These are phyloP conservation scores for Nomada goodeniana DNA, from an alignment of 2,888 invertebrate species.

Conservation along the genomic window DNA sequence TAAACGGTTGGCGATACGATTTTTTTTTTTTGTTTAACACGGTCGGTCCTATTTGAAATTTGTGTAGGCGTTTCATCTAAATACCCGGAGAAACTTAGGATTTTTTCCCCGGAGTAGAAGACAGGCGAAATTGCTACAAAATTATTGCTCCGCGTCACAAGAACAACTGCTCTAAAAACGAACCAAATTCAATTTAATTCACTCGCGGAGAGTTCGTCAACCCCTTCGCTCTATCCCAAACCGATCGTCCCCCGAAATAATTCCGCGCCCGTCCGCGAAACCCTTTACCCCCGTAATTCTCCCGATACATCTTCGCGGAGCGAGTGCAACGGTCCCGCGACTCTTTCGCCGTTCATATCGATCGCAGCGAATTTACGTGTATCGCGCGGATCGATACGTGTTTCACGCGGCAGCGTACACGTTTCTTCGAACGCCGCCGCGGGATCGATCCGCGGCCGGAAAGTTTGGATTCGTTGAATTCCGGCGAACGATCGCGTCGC, in stretches of 20 bases:
- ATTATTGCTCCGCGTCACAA: too few relatives aligned
- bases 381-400: constrained; percentile 41
- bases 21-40: too few relatives aligned
- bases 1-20: background rate
- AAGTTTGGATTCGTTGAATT: constrained; percentile 54
- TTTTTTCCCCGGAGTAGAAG: too few relatives aligned
- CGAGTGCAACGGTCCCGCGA: constrained; percentile 4
- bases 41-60: too few relatives aligned
- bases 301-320: background rate
- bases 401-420: constrained; percentile 44
- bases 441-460: constrained; percentile 44
- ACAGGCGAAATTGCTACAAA: too few relatives aligned
- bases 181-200: too few relatives aligned
- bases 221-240: background rate
- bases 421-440: constrained; percentile 27
- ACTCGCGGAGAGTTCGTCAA: too few relatives aligned
- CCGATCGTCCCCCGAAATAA: background rate
- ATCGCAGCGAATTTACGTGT: constrained; percentile 26
- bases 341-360: constrained; percentile 5
- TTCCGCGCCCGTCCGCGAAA: background rate
- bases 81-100: too few relatives aligned
- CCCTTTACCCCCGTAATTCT: constrained; percentile 13
- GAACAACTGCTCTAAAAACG: too few relatives aligned
- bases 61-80: too few relatives aligned
- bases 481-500: constrained; percentile 51